Evolutionary conservation across 2,113 vertebrate genomes (phyloP), one percentile per base, ranked within the genome.

Genomic region (Peucedramus taeniatus): DNA sequence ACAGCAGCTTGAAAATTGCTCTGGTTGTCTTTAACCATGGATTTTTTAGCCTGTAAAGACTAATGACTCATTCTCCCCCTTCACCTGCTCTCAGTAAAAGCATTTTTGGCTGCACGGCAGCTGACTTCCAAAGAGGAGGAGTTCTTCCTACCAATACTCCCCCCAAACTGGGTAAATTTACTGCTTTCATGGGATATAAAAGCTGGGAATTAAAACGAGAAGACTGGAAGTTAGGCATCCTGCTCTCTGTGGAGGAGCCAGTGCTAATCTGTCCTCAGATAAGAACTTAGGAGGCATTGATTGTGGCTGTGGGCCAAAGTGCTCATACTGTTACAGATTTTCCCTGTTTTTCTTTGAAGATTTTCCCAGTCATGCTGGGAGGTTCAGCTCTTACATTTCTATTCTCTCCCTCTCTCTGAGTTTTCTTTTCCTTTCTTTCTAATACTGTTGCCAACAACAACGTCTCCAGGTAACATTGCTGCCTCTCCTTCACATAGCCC

Each of bases 211-310:
- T 86, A 74, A 75, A 82, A 53, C 22, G 49, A 45, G 40, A 56
- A 81, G 35, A 20, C 15, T 51, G 49, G 26, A 21, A 84, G 30
- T 26, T 24, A 54, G 24, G 15, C 26, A 65, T 89, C 64, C 42
- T 59, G 30, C 37, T 68, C 33, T 68, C 40, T 84, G 28, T 3
- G 3, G 56, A 75, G 57, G 14, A 81, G 21, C 3, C 0, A 0
- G 7, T 35, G 27, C 39, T 71, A 45, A 65, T 75, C 44, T 28
- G 14, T 45, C 33, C 33, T 76, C 24, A 50, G 10, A 23, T 39
- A 82, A 64, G 69, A 81, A 31, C 0, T 39, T 50, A 64, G 44
- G 35, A 68, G 35, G 16, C 16, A 66, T 51, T 61, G 56, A 18
- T 54, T 53, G 3, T 8, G 35, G 22, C 66, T 50, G 30, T 70